Evolutionary conservation across 1,140 invertebrate genomes (phyloP), one percentile per base, ranked within the genome.

Genomic region (Cydia pomonella): DNA sequence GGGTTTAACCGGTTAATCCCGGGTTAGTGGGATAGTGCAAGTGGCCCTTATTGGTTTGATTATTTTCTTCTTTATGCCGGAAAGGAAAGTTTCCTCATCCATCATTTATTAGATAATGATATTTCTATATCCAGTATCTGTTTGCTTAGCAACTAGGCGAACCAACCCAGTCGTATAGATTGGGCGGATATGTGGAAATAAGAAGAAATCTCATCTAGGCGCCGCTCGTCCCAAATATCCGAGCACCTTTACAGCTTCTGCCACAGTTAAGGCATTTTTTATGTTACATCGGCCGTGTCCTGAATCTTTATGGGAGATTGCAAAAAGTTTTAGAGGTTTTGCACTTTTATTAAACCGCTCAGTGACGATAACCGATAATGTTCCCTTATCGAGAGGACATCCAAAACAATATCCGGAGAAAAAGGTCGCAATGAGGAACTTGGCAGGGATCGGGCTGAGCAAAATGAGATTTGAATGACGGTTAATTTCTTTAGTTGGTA

Each of bases 211-310:
- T 69, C 64, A 69, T 69, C 64, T 69, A 69, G 64, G n/a, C 64
- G 33, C 33, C 13, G 64, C 64, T 4, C 29, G 64, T 69, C 76
- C 76, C 63, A 80, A 87, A 85, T 86, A 75, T 69, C 29, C 64
- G 29, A 82, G 78, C 78, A 82, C 86, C 81, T 87, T 87, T 83
- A 73, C 75, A 85, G 82, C 83, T 82, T 84, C 75, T 78, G 75
- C 73, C 80, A 74, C 73, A 81, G 78, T 79, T 80, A 81, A 77
- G 73, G 73, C 75, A 76, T 84, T 87, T 66, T 86, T 84, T 87
- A 85, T 83, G 71, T 79, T 79, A 69, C 81, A 72, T 74, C 72
- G 76, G 74, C 81, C 83, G 83, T 84, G 84, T 75, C 73, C 59
- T 73, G 81, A 82, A 82, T 82, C 76, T 76, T 76, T 77, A 78